Base-by-base conservation (phyloP, 2,797 vertebrate genomes). In the Lateolabrax maculatus region DNA sequence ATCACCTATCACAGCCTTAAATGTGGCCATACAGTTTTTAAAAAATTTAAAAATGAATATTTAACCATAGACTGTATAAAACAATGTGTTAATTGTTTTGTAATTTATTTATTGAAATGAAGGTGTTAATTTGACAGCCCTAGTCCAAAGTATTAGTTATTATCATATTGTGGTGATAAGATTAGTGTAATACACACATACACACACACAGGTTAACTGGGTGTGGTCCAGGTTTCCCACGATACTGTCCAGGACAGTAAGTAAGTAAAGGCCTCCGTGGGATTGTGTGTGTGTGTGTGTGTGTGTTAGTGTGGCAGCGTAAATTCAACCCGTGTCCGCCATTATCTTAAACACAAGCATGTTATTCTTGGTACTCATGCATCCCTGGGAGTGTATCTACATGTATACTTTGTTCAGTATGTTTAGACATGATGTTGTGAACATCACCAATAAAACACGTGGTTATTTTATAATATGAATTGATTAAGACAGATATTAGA, bases 191-290 rank as follows among this genome's bases (percentile, higher is more conserved):
- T 15, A 25, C 12, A 46, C 39, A 63, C n/a, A 53, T 18, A 57
- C 41, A 46, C 44, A 46, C 46, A 55, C 31, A 29, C 13, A 52
- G 37, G 13, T 56, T 65, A 10, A 16, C 16, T 43, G 31, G 83
- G 69, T 64, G 74, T 71, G 80, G 69, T 43, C 57, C n/a, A 48
- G 25, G 18, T 52, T 75, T 56, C 10, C 27, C 67, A 63, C 60
- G 51, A 80, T 63, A 56, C 49, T 44, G 21, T 60, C 48, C 52
- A 44, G 25, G 48, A 70, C 51, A 62, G 29, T 84, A 76, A 65
- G 56, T 10, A 49, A n/a, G 56, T 57, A 23, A 71, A 51, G 29
- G 53, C 27, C 25, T 71, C 9, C 4, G 18, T 10, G 29, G n/a
- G 55, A 1, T 13, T 31, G 19, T 70, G 67, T 43, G 29, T 61